These are phyloP conservation scores for Acleris holmiana DNA, from an alignment of 2,888 invertebrate genomes.

Conservation along the genomic window DNA sequence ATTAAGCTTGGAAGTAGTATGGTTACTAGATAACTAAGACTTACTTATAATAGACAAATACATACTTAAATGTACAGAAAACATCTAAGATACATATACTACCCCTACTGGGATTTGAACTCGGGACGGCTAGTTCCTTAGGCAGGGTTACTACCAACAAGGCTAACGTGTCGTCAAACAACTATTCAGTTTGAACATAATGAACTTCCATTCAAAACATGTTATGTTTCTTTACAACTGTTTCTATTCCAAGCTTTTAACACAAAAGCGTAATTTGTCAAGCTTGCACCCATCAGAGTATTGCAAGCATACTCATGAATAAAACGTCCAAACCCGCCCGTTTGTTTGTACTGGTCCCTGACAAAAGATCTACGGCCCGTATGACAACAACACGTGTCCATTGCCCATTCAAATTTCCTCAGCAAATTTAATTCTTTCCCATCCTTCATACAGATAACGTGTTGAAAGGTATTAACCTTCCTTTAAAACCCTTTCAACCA, in stretches of 20 bases:
- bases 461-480: slow-evolving; percentile 25
- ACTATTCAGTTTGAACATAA: no score
- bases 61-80: no score
- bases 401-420: slow-evolving; percentile 8
- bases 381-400: slow-evolving; percentile 17
- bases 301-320: slow-evolving; percentile 29
- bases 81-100: no score
- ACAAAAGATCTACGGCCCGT: slow-evolving; percentile 20
- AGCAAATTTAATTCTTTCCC: slow-evolving; percentile 15
- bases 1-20: no score
- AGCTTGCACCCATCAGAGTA: slow-evolving; percentile 41
- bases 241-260: not conserved
- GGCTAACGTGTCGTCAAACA: no score
- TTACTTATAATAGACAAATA: no score
- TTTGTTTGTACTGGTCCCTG: slow-evolving; percentile 4
- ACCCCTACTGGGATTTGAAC: no score
- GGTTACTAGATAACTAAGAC: no score
- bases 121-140: no score
- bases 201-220: not conserved
- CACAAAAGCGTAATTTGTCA: slow-evolving; percentile 49
- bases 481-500: slow-evolving; percentile 40
- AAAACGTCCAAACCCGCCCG: slow-evolving; percentile 2
- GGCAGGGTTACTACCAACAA: no score
- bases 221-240: not conserved
- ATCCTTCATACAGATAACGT: slow-evolving; percentile 1